Base-by-base conservation (phyloP, 2,113 vertebrate genomes). In the Parotia lawesii region DNA sequence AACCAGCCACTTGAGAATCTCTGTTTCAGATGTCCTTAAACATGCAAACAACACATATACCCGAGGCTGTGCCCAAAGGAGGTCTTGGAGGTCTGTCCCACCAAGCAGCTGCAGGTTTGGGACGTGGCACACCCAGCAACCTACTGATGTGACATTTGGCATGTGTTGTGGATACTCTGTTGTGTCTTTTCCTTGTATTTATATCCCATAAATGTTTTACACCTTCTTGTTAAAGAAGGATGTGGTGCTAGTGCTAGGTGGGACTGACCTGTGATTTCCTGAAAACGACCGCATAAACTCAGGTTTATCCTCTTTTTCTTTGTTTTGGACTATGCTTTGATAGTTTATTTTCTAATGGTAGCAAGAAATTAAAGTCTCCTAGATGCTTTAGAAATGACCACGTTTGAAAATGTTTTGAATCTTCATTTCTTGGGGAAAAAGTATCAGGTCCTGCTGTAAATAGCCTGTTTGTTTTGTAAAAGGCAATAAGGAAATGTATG, bases 21-120 rank as follows among this genome's bases (percentile, higher is more conserved):
- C 31, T 61, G 14, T 80, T 69, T 70, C 37, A 61, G 27, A 44
- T 45, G 15, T 35, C 29, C 40, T 73, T 81, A 78, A 56, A 57
- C 35, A 17, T 27, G n/a, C 48, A 67, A 82, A 53, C 9, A 51
- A 7, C 1, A 0, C 2, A 0, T 14, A 8, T 2, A 35, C 15
- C 19, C 77, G 69, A 38, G 44, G 45, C n/a, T 20, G n/a, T 61
- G 12, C 37, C 28, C 1, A 1, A 10, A 58, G 35, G 57, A 47
- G 16, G 27, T n/a, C n/a, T n/a, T n/a, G 17, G 29, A 70, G 15
- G 21, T 44, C n/a, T 69, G 24, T 83, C 35, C 58, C 28, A 42
- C n/a, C 0, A 1, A 33, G 62, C 7, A 12, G 28, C 10, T 24
- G 16, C 60, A 12, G 10, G 13, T 15, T 2, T 57, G 62, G 50